phyloP scores from a whole-genome alignment of 2,797 vertebrate species.

The Poeciliopsis infans region DNA sequence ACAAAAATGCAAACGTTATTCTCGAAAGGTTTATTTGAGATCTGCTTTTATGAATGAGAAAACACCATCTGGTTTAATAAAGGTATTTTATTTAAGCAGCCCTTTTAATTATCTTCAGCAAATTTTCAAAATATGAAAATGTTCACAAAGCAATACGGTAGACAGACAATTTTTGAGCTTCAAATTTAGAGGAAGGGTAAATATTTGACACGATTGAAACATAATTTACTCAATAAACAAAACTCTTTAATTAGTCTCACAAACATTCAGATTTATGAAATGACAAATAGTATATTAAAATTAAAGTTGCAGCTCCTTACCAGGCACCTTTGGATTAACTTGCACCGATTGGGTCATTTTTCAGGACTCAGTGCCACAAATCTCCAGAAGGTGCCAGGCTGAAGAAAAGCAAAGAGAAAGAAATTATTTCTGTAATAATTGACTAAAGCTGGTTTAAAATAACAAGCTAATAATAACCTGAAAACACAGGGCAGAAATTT shows the following conservation, averaged over 20 bases:
- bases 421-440: not conserved
- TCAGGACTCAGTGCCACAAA: constrained; percentile 54
- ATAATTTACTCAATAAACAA: no score
- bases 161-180: not conserved
- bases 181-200: not conserved
- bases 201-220: not conserved
- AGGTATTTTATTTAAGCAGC: not conserved
- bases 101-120: not conserved
- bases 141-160: not conserved
- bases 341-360: constrained; percentile 92
- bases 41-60: not conserved
- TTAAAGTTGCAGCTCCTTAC: constrained; percentile 73
- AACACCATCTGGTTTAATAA: not conserved
- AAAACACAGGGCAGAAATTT: constrained; percentile 32
- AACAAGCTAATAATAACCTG: not conserved
- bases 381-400: constrained; percentile 70
- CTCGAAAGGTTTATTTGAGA: not conserved
- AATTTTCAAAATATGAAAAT: not conserved
- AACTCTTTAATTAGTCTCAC: not conserved
- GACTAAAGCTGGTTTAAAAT: not conserved
- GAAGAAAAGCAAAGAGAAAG: constrained; percentile 53
- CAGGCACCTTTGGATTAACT: constrained; percentile 89
- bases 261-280: not conserved
- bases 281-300: not conserved
- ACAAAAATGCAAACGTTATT: not conserved